Evolutionary conservation across 2,113 vertebrate genomes (phyloP).

Genomic region (Phalacrocorax brasilianus): DNA sequence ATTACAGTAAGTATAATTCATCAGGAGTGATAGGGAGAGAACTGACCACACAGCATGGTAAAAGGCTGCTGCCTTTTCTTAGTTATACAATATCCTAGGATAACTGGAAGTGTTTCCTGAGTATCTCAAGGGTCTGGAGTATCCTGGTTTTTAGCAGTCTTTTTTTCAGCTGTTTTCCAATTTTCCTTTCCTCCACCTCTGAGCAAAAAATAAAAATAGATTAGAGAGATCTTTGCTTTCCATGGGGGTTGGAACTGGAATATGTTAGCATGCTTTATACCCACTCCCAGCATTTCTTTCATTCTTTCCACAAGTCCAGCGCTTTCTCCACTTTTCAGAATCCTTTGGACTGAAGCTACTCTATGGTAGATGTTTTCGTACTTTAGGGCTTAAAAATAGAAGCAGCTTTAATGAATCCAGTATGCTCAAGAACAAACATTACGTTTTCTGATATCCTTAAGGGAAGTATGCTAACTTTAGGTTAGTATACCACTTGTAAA

Average conservation of each 20-base stretch:
- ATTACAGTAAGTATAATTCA: not conserved
- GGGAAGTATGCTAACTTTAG: not conserved
- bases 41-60: not conserved
- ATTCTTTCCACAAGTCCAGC: conserved; percentile 28
- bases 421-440: not conserved
- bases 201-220: not conserved
- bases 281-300: conserved; percentile 41
- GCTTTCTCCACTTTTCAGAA: not conserved
- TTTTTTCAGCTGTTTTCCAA: not conserved
- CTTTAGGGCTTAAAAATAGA: conserved; percentile 47
- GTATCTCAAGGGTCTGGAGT: not conserved
- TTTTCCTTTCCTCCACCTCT: not conserved
- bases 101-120: not conserved
- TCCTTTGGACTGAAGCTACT: not conserved
- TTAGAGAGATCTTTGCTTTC: not conserved
- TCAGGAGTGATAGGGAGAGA: not conserved
- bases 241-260: not conserved
- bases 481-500: not conserved
- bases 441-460: not conserved
- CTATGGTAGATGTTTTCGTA: conserved; percentile 25
- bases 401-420: conserved; percentile 36
- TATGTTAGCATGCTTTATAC: conserved; percentile 19
- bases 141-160: not conserved
- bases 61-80: not conserved
- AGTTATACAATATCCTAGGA: not conserved